Percentiles rank a stretch among this genome's conserved stretches.
phyloP scores from a whole-genome alignment of 1,140 invertebrate genomes.

The Pentalonia nigronervosa region DNA sequence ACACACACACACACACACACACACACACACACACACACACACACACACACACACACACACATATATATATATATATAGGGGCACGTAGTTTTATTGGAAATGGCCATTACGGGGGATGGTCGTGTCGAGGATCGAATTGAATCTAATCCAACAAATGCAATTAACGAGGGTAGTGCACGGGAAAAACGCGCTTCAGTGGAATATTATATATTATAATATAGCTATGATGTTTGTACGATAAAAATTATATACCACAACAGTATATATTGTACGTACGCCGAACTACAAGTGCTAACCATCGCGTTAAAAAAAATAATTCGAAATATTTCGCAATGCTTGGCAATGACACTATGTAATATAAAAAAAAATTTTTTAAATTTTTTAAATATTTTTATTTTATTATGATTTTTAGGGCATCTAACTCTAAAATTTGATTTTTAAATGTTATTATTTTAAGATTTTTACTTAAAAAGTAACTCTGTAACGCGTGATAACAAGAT shows the following conservation, averaged over 20 bases:
- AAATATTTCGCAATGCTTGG: background rate
- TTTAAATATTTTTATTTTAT: too few species aligned
- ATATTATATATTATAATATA: background rate
- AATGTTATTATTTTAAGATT: too few species aligned
- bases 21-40: too few species aligned
- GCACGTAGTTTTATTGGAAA: background rate
- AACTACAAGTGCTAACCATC: background rate
- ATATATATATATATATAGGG: too few species aligned
- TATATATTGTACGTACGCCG: background rate
- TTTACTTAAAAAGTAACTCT: background rate
- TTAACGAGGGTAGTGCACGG: background rate
- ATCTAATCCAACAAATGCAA: slow-evolving; percentile 16
- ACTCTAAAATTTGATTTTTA: too few species aligned
- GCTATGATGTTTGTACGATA: background rate
- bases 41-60: too few species aligned
- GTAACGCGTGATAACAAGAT: background rate
- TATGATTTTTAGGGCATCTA: too few species aligned
- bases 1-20: too few species aligned
- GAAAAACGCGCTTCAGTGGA: background rate
- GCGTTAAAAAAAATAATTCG: background rate
- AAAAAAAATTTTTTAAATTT: background rate
- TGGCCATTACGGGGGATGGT: background rate
- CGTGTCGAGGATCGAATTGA: background rate
- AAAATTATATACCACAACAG: background rate
- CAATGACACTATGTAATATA: background rate